A percentile compares a stretch with the other conserved stretches of the same genome.
Conservation (phyloP, 1,140 invertebrate genomes). For the Drosophila prosaltans region DNA sequence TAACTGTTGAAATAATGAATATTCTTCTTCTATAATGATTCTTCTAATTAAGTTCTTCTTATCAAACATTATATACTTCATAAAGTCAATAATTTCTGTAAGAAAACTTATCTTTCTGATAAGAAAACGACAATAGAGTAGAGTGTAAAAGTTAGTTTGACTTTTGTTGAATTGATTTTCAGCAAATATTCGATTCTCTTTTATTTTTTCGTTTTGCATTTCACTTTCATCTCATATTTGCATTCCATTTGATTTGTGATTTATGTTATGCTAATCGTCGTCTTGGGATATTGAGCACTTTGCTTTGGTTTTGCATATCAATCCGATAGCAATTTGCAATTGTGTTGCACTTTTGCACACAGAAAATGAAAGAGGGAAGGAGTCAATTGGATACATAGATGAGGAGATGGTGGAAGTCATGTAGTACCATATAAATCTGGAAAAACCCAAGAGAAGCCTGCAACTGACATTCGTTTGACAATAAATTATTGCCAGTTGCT, state of each 20-base stretch:
- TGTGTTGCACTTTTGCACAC: not conserved
- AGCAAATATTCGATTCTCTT: slow-evolving; percentile 3
- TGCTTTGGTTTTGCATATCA: slow-evolving; percentile 10
- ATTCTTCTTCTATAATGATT: no score
- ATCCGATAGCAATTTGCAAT: slow-evolving; percentile 7
- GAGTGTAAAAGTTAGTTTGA: not conserved
- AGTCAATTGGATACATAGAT: not conserved
- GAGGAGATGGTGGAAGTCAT: not conserved
- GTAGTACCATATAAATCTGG: not conserved
- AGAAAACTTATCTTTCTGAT: not conserved
- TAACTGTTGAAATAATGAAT: no score
- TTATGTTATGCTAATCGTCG: slow-evolving; percentile 51
- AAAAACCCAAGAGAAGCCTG: slow-evolving; percentile 8
- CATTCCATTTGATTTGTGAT: slow-evolving; percentile 48
- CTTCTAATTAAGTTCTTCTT: no score
- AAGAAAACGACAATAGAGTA: not conserved
- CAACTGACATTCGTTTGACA: slow-evolving; percentile 14
- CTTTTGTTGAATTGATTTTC: slow-evolving; percentile 1
- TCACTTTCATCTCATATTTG: slow-evolving; percentile 25
- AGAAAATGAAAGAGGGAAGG: not conserved
- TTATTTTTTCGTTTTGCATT: slow-evolving; percentile 2
- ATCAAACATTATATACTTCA: no score
- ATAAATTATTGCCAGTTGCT: slow-evolving; percentile 10
- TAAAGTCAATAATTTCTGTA: no score
- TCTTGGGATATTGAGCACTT: slow-evolving; percentile 22